These are phyloP conservation scores for Morone saxatilis DNA, from an alignment of 2,113 vertebrate genomes.

Conservation along the genomic window DNA sequence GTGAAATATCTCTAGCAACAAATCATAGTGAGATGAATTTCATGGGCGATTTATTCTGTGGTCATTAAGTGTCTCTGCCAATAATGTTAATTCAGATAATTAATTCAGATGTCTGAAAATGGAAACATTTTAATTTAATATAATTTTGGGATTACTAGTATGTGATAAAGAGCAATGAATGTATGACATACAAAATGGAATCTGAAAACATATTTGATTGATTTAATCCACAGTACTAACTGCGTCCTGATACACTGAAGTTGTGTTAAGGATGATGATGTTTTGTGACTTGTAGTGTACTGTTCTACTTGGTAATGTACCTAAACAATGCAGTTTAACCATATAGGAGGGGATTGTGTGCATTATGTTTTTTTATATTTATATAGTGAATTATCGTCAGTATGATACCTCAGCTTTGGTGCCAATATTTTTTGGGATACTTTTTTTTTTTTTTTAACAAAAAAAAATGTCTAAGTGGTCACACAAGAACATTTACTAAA, in stretches of 20 bases:
- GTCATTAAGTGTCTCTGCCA: not conserved
- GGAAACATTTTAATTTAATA: not conserved
- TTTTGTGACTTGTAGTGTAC: too few relatives aligned
- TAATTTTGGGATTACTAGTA: not conserved
- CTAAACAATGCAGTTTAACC: too few relatives aligned
- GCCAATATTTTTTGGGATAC: too few relatives aligned
- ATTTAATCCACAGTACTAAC: not conserved
- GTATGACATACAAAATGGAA: not conserved
- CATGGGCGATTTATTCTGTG: slow-evolving; percentile 5
- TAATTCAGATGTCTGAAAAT: not conserved
- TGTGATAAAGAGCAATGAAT: not conserved
- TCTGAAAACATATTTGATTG: not conserved
- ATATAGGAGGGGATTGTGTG: too few relatives aligned
- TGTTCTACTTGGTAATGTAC: too few relatives aligned
- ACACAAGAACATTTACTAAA: not conserved
- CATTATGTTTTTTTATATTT: too few relatives aligned
- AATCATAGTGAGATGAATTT: slow-evolving; percentile 1
- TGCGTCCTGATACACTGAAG: too few relatives aligned
- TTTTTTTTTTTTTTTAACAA: not conserved
- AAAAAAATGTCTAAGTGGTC: not conserved
- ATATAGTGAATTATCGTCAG: too few relatives aligned
- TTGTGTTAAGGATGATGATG: too few relatives aligned
- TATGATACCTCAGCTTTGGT: not conserved
- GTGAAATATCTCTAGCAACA: too few relatives aligned
- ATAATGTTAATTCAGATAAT: not conserved